Evolutionary conservation across 2,888 invertebrate species (phyloP).

Genomic region (Nephrotoma appendiculata): DNA sequence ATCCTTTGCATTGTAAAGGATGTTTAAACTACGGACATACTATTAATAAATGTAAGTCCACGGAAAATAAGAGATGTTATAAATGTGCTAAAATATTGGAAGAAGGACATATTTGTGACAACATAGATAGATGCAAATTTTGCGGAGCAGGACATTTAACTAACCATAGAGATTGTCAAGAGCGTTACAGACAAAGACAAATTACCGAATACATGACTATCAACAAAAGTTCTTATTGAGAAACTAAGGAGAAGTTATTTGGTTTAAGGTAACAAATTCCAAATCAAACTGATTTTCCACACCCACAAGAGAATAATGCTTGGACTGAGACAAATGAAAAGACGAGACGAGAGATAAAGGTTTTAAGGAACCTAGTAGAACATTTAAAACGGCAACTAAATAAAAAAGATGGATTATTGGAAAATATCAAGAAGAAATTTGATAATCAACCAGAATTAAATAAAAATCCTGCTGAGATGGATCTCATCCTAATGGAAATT

Average conservation of each 20-base stretch:
- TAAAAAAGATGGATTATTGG: no score
- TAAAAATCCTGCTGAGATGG: no score
- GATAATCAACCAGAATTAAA: no score
- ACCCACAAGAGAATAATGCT: neutral
- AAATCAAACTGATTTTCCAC: neutral
- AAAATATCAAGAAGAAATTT: no score
- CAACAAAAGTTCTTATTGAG: neutral
- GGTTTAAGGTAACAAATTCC: neutral
- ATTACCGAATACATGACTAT: neutral
- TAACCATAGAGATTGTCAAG: neutral
- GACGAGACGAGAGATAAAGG: no score
- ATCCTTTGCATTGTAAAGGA: neutral
- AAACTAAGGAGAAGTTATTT: neutral
- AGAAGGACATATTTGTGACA: neutral
- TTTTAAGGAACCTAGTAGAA: no score
- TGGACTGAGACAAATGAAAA: no score
- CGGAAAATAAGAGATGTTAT: no score
- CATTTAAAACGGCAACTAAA: no score
- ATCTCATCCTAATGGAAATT: no score
- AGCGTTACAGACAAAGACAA: neutral
- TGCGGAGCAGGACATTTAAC: neutral
- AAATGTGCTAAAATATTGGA: no score
- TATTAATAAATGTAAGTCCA: no score
- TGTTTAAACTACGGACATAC: neutral
- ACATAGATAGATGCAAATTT: neutral